Percentiles rank a stretch among this genome's conserved stretches.
phyloP scores from a whole-genome alignment of 2,797 vertebrate genomes.

The Phataginus tetradactyla region DNA sequence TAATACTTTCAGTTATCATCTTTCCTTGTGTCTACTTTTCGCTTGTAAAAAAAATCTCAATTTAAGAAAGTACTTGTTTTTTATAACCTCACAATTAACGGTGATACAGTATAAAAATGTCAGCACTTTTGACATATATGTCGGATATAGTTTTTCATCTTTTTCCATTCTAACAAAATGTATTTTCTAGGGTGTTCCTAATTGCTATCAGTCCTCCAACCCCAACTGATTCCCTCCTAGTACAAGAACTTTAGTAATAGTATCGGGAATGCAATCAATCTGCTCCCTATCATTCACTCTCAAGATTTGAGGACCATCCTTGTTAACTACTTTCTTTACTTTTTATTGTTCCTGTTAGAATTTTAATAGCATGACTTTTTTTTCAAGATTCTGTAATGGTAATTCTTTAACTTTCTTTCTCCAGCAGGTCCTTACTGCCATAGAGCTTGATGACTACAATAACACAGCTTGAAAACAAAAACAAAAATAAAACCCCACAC shows the following conservation, averaged over 20 bases:
- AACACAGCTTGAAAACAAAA: not conserved
- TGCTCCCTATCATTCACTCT: not conserved
- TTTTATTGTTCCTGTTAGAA: not conserved
- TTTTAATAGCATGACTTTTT: not conserved
- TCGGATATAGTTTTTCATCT: not conserved
- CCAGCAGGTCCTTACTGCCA: not conserved
- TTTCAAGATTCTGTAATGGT: not conserved
- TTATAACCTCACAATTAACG: not conserved
- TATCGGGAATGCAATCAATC: fast-evolving
- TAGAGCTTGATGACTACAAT: not conserved
- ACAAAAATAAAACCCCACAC: not conserved
- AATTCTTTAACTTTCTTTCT: not conserved
- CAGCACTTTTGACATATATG: not conserved
- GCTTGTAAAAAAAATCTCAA: not conserved
- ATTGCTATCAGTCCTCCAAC: not conserved
- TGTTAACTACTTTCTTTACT: not conserved
- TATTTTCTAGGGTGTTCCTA: not conserved
- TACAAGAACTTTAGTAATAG: not conserved
- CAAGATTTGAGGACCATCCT: not conserved
- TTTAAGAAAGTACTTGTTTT: not conserved
- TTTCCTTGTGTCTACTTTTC: not conserved
- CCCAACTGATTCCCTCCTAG: not conserved
- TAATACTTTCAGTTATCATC: not conserved
- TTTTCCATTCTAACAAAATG: not conserved
- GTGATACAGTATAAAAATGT: not conserved